Base-by-base conservation (phyloP, 2,113 vertebrate genomes). In the Gymnorhina tibicen region DNA sequence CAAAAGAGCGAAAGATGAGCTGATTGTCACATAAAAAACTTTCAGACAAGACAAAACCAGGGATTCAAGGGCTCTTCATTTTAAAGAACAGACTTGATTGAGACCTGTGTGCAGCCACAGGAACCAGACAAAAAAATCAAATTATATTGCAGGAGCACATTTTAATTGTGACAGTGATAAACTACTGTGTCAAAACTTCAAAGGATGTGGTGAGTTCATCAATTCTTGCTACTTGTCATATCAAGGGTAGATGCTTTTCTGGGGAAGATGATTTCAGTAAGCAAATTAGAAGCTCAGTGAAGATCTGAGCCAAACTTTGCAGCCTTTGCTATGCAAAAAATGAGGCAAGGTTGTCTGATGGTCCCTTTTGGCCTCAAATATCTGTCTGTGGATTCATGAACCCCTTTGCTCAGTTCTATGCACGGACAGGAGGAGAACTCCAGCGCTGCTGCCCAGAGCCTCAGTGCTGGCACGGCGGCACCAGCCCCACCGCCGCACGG, bases 81-180 rank as follows among this genome's bases (percentile, higher is more conserved):
- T 58, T 39, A 47, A 47, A 83, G 46, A 10, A 19, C 20, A 50
- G 35, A 63, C 50, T 15, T 16, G 18, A 55, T 1, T 50, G 33
- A 91, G 55, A 46, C 4, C 15, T 53, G 9, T 73, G 28, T 9
- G 11, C 18, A 50, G 35, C 27, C 39, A 24, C 18, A 13, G 46
- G 10, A 82, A 27, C 13, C 67, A 85, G 35, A 63, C 10, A 64
- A 85, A 79, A 78, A 85, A 55, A 30, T 11, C 16, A 55, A 89
- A 88, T 53, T 39, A 77, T 42, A 59, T 18, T 74, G 42, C 42
- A 69, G 33, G 15, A 87, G 10, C 10, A 58, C 33, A 28, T 84
- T 83, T 90, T 66, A 89, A 81, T 63, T 79, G 49, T 33, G 50
- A 69, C 56, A 41, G 18, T 72, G 62, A 91, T 53, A 91, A 94